These are phyloP conservation scores for Belonocnema kinseyi DNA, from an alignment of 1,140 invertebrate genomes.

Conservation along the genomic window DNA sequence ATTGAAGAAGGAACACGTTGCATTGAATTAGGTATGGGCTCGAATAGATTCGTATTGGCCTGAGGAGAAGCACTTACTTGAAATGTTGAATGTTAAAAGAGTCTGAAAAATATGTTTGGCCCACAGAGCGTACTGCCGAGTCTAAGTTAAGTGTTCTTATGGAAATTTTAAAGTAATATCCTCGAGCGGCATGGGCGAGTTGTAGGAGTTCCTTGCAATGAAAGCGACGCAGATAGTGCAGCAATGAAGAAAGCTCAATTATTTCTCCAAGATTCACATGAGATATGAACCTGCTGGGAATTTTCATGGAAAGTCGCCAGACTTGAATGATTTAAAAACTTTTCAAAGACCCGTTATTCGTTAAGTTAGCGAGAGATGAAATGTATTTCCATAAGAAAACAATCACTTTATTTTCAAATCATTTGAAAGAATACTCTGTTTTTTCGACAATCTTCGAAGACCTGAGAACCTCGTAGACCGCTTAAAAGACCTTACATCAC, in stretches of 20 bases:
- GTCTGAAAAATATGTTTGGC: constrained; percentile 65
- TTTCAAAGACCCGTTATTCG: constrained; percentile 44
- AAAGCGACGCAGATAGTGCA: constrained; percentile 54
- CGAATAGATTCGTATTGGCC: constrained; percentile 58
- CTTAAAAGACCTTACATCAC: too few relatives aligned
- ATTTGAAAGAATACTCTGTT: constrained; percentile 18
- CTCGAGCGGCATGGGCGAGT: constrained; percentile 47
- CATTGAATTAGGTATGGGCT: constrained; percentile 66
- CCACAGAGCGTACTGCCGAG: constrained; percentile 9
- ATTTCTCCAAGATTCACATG: constrained; percentile 46
- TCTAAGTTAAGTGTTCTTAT: constrained; percentile 63
- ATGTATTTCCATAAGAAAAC: constrained; percentile 49
- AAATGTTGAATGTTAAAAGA: constrained; percentile 61
- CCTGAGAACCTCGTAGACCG: not conserved
- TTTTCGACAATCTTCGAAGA: constrained; percentile 1
- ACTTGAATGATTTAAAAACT: constrained; percentile 58
- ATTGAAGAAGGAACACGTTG: constrained; percentile 50
- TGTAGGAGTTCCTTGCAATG: constrained; percentile 56
- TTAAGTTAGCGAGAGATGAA: constrained; percentile 42
- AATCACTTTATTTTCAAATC: constrained; percentile 44
- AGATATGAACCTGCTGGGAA: constrained; percentile 49
- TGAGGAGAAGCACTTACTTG: constrained; percentile 49
- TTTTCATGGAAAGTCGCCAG: constrained; percentile 47
- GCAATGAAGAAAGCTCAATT: constrained; percentile 59
- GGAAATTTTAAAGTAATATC: constrained; percentile 71